Percentiles rank a stretch among this genome's conserved stretches.
Evolutionary conservation across 64 coral and sea anemone genomes (phyloP).

Genomic region (Cladopsammia gracilis): DNA sequence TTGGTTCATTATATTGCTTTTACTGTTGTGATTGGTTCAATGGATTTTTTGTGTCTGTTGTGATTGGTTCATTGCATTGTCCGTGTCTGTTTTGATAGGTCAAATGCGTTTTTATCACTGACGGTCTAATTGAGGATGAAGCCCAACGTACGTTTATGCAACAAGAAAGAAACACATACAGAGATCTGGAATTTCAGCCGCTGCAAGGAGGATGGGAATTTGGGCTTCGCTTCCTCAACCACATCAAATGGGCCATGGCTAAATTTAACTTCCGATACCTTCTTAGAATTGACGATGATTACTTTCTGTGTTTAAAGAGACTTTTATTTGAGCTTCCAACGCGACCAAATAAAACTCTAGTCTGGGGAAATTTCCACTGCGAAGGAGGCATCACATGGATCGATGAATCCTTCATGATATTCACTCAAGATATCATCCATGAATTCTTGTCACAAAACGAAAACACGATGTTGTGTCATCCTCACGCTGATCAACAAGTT

Average conservation of each 20-base stretch:
- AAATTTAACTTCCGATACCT: conserved; percentile 67
- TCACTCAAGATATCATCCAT: conserved; percentile 42
- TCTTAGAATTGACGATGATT: conserved; percentile 67
- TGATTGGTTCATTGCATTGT: background rate
- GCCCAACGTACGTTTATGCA: background rate
- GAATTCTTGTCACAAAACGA: conserved; percentile 62
- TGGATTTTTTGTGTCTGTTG: no score
- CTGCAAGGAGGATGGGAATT: conserved; percentile 37
- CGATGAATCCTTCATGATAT: conserved; percentile 71
- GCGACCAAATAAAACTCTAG: conserved; percentile 50
- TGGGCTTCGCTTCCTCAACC: conserved; percentile 58
- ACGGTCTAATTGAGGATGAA: conserved; percentile 3
- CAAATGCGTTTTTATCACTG: conserved; percentile 38
- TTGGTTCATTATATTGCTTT: no score
- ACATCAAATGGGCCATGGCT: conserved; percentile 60
- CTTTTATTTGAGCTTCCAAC: conserved; percentile 33
- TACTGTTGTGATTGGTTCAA: no score
- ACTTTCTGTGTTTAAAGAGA: conserved; percentile 61
- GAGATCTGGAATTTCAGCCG: conserved; percentile 46
- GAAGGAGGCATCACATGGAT: conserved; percentile 17
- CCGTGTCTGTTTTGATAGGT: background rate
- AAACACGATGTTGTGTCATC: conserved; percentile 52
- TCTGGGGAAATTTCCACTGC: conserved; percentile 66
- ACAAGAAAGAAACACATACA: background rate
- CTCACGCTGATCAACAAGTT: conserved; percentile 63